Evolutionary conservation across 1,140 invertebrate genomes (phyloP).

Genomic region (Drosophila leontia): DNA sequence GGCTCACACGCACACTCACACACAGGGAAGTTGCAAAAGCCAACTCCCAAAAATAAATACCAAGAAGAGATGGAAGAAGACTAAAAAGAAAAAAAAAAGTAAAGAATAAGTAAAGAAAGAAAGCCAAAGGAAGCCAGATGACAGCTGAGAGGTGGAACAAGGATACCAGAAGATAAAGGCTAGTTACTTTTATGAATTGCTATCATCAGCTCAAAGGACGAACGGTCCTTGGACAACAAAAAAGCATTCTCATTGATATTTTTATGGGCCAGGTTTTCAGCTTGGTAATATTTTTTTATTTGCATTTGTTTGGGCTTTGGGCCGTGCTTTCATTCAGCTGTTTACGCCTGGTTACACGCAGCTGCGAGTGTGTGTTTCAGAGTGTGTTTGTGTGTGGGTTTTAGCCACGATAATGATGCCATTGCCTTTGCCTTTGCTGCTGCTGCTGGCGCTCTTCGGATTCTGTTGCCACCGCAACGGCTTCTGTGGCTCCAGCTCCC

Average conservation of each 20-base stretch:
- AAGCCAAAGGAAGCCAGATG: slow-evolving; percentile 15
- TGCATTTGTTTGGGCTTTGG: slow-evolving; percentile 22
- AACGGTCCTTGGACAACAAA: slow-evolving; percentile 41
- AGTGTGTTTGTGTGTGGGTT: slow-evolving; percentile 23
- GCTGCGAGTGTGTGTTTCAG: slow-evolving; percentile 11
- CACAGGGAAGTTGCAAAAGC: slow-evolving; percentile 3
- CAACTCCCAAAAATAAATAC: slow-evolving; percentile 63
- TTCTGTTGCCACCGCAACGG: slow-evolving; percentile 33
- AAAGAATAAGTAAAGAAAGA: neutral
- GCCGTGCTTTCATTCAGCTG: slow-evolving; percentile 48
- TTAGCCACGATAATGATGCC: slow-evolving; percentile 68
- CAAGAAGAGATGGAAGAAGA: neutral
- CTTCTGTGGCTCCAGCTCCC: slow-evolving; percentile 38
- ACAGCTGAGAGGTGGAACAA: slow-evolving; percentile 6
- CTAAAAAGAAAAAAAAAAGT: neutral
- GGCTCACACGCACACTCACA: slow-evolving; percentile 23
- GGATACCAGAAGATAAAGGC: slow-evolving; percentile 22
- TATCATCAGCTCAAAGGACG: slow-evolving; percentile 24
- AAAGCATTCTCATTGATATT: slow-evolving; percentile 74
- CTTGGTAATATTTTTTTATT: slow-evolving; percentile 40
- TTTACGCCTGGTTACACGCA: slow-evolving; percentile 66
- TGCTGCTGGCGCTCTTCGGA: slow-evolving; percentile 25
- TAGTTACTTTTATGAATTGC: slow-evolving; percentile 62
- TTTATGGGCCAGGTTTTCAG: slow-evolving; percentile 60
- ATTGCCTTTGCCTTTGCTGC: slow-evolving; percentile 68